Percentiles rank a stretch among this genome's conserved stretches.
Evolutionary conservation across 2,888 invertebrate genomes (phyloP).

Genomic region (Caenorhabditis japonica): DNA sequence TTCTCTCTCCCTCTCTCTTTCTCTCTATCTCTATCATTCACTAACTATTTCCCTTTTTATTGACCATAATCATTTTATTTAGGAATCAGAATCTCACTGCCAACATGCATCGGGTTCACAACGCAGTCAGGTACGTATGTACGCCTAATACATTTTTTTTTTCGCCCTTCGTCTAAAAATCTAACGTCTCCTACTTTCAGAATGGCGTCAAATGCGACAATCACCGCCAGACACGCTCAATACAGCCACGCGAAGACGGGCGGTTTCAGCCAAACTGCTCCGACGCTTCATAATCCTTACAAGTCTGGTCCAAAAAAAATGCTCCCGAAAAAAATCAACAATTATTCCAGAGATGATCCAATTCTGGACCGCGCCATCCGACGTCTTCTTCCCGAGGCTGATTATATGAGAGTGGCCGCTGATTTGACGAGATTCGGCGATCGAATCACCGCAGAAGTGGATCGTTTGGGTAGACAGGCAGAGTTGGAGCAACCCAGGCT

Average conservation of each 20-base stretch:
- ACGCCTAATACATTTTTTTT: neutral
- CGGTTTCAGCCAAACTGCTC: slow-evolving; percentile 64
- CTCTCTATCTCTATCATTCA: too few species aligned
- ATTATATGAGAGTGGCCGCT: slow-evolving; percentile 59
- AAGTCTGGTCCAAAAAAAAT: slow-evolving; percentile 17
- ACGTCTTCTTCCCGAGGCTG: slow-evolving; percentile 56
- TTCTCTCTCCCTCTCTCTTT: slow-evolving; percentile 16
- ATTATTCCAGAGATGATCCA: slow-evolving; percentile 65
- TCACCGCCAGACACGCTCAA: slow-evolving; percentile 43
- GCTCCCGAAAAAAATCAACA: neutral
- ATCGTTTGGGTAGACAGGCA: slow-evolving; percentile 75
- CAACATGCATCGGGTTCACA: slow-evolving; percentile 33
- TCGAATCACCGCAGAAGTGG: slow-evolving; percentile 79
- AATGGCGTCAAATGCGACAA: slow-evolving; percentile 38
- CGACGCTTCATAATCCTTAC: slow-evolving; percentile 68
- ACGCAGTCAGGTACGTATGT: slow-evolving; percentile 31
- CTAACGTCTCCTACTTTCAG: too few species aligned
- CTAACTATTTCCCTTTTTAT: slow-evolving; percentile 18
- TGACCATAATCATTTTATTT: slow-evolving; percentile 2
- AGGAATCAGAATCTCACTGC: slow-evolving; percentile 6
- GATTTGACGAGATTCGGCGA: slow-evolving; percentile 80
- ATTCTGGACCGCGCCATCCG: slow-evolving; percentile 62
- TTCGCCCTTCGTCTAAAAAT: neutral
- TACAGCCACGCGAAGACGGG: slow-evolving; percentile 72
- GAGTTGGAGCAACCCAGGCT: slow-evolving; percentile 79